Evolutionary conservation across 2,888 invertebrate species (phyloP).

Genomic region (Perizoma affinitatum): DNA sequence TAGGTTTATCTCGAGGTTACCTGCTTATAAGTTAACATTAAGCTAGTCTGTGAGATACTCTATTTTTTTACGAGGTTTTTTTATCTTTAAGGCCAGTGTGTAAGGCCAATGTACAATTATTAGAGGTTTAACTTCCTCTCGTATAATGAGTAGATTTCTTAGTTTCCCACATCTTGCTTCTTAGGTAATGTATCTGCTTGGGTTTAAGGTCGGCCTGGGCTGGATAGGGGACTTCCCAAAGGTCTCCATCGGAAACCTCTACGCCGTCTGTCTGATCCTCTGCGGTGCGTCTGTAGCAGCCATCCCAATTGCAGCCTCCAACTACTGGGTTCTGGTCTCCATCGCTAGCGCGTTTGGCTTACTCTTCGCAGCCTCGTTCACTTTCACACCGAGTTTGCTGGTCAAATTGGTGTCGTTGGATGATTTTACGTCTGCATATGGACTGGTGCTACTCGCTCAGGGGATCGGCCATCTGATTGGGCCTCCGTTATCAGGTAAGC

Average conservation of each 20-base stretch:
- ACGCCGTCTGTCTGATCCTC: slow-evolving; percentile 89
- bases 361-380: slow-evolving; percentile 95
- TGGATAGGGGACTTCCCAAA: slow-evolving; percentile 94
- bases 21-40: too few relatives aligned
- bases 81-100: too few relatives aligned
- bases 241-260: slow-evolving; percentile 92
- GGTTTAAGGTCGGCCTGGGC: slow-evolving; percentile 89
- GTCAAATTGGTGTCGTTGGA: slow-evolving; percentile 95
- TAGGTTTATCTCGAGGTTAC: too few relatives aligned
- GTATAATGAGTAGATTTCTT: too few relatives aligned
- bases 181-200: neutral
- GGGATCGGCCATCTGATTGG: slow-evolving; percentile 96
- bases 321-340: slow-evolving; percentile 76
- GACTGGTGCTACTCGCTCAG: slow-evolving; percentile 93
- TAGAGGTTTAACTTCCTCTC: too few relatives aligned
- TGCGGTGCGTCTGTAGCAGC: slow-evolving; percentile 86
- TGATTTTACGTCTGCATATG: slow-evolving; percentile 96
- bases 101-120: too few relatives aligned
- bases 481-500: slow-evolving; percentile 93
- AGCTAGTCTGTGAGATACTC: too few relatives aligned
- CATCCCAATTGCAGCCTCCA: slow-evolving; percentile 82
- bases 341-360: slow-evolving; percentile 91
- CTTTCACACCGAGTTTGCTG: slow-evolving; percentile 94
- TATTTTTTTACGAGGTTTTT: too few relatives aligned
- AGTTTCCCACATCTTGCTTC: too few relatives aligned